These are phyloP conservation scores for Circaetus cinerascens DNA, from an alignment of 2,113 vertebrate genomes.

Conservation along the genomic window DNA sequence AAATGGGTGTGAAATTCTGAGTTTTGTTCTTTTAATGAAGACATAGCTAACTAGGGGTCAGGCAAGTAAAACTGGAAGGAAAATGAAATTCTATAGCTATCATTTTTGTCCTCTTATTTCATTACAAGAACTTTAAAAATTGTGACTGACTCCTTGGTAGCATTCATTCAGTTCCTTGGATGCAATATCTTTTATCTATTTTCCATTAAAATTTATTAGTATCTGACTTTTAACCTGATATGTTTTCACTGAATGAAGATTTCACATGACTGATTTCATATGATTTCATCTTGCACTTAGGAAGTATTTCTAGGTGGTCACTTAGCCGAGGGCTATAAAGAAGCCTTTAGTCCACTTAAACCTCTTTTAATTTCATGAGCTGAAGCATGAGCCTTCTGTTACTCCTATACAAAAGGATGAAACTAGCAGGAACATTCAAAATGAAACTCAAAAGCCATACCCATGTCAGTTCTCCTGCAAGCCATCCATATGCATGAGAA, in stretches of 20 bases:
- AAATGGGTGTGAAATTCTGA: constrained; percentile 56
- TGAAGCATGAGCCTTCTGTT: not conserved
- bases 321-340: not conserved
- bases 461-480: not conserved
- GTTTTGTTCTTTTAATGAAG: constrained; percentile 51
- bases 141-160: not conserved
- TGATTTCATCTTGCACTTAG: not conserved
- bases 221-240: not conserved
- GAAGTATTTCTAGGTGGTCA: not conserved
- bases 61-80: constrained; percentile 1
- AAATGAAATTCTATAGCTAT: not conserved
- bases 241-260: not conserved
- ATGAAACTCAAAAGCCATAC: not conserved
- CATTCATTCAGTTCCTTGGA: not conserved
- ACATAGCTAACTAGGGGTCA: constrained; percentile 42
- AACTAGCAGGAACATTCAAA: not conserved
- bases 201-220: not conserved
- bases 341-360: not conserved
- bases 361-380: not conserved
- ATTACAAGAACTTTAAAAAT: not conserved
- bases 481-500: not conserved
- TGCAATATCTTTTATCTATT: not conserved
- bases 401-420: not conserved
- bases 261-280: not conserved
- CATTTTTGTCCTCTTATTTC: not conserved